Base-by-base conservation (phyloP, 2,888 invertebrate species). In the Polydrusus pterygomalis region DNA sequence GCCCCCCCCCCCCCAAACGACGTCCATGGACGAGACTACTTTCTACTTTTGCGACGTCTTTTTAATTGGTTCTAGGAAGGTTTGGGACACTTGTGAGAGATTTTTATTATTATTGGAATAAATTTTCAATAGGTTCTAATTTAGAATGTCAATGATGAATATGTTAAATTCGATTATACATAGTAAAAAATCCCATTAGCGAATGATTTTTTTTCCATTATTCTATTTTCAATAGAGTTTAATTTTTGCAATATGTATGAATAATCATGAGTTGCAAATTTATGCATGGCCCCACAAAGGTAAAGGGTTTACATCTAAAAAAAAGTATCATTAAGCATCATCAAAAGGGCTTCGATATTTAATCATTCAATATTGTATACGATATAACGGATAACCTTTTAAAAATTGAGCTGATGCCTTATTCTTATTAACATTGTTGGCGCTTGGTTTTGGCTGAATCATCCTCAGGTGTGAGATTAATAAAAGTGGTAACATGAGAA, bases 231-330 rank as follows among this genome's bases (percentile, higher is more conserved):
- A 74, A 74, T 74, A 60, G 74, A 25, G 11, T 49, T 45, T 68
- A 77, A 70, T 74, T 75, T 72, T 71, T 77, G 58, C 75, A 77
- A 77, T 81, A 81, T 81, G 81, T 81, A 81, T 81, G 81, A 81
- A 81, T 81, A 81, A 79, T 81, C 81, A 81, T 81, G 81, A 81
- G 79, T 81, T 81, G 81, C 80, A 79, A 77, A 78, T 80, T 80
- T 75, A 78, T 79, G 74, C 75, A 43, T 6, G 43, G 69, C 54
- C 34, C 54, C 18, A 34, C 54, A 47, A 67, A 34, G 15, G 38
- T 51, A 54, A 67, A 70, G 75, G 75, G 70, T 74, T 70, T 25
- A 51, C 47, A 70, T 15, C 25, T 62, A 54, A 65, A 72, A 63
- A 71, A 71, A 67, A 56, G 15, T 56, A 73, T 49, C 73, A 73